Percentiles rank a stretch among this genome's conserved stretches.
These are phyloP conservation scores for Mirounga angustirostris DNA, from an alignment of 2,113 vertebrate genomes.

Conservation along the genomic window DNA sequence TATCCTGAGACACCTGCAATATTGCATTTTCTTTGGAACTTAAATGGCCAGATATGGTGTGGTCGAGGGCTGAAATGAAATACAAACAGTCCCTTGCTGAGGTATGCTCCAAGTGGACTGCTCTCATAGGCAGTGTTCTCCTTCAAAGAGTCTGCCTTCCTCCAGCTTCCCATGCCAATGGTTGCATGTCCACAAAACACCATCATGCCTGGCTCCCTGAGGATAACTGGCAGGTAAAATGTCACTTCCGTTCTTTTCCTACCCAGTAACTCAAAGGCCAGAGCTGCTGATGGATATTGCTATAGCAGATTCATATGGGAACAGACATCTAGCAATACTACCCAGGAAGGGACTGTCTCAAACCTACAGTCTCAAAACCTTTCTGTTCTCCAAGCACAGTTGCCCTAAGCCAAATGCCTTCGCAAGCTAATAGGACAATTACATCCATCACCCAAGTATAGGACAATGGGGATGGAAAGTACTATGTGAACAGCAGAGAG, in stretches of 20 bases:
- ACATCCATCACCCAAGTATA: neutral
- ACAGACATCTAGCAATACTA: neutral
- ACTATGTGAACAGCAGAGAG: neutral
- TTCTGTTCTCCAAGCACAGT: neutral
- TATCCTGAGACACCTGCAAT: slow-evolving; percentile 48
- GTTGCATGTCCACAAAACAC: neutral
- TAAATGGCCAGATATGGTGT: neutral
- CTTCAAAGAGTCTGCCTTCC: neutral
- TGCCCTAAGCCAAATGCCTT: neutral
- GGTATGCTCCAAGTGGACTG: neutral
- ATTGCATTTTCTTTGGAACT: slow-evolving; percentile 39
- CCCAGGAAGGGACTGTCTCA: neutral
- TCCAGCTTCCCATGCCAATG: neutral
- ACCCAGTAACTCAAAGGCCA: neutral
- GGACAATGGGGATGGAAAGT: neutral
- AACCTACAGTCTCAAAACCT: neutral
- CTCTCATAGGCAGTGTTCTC: neutral
- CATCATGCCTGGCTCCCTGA: neutral
- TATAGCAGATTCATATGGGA: neutral
- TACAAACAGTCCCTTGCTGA: neutral
- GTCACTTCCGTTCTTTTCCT: neutral
- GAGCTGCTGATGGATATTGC: neutral
- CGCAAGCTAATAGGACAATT: neutral
- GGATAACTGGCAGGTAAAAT: neutral
- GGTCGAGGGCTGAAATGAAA: slow-evolving; percentile 25